Percentiles rank a stretch among this genome's conserved stretches.
These are phyloP conservation scores for Zenarchopterus dispar DNA, from an alignment of 2,797 vertebrate species.

Conservation along the genomic window DNA sequence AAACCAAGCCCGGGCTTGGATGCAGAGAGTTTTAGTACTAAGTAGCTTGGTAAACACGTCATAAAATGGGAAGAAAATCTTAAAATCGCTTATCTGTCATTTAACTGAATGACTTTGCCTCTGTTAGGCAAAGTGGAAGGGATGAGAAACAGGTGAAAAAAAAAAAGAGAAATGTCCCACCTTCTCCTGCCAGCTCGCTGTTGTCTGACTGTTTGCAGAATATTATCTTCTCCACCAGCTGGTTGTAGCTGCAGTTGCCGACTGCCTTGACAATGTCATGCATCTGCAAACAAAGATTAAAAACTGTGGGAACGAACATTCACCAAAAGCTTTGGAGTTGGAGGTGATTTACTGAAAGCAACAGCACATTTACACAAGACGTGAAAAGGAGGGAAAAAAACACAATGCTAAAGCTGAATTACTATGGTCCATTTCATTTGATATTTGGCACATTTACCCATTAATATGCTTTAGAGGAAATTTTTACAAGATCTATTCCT, in stretches of 20 bases:
- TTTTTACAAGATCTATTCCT: too few species aligned
- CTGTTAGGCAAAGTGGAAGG: not conserved
- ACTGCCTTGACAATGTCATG: slow-evolving; percentile 95
- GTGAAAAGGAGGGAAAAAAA: not conserved
- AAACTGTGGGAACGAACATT: slow-evolving; percentile 51
- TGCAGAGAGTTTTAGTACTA: not conserved
- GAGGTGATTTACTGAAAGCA: slow-evolving; percentile 8
- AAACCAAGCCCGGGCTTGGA: slow-evolving; percentile 19
- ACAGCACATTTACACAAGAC: slow-evolving; percentile 1
- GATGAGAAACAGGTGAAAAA: not conserved
- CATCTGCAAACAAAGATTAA: slow-evolving; percentile 82
- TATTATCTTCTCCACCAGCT: slow-evolving; percentile 99
- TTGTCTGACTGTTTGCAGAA: slow-evolving; percentile 96
- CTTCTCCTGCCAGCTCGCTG: slow-evolving; percentile 95
- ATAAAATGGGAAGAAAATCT: not conserved
- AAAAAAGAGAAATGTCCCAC: slow-evolving; percentile 75
- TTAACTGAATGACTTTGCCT: not conserved
- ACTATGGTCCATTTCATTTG: not conserved
- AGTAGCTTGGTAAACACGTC: not conserved
- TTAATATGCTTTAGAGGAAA: too few species aligned
- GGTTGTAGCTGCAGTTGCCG: slow-evolving; percentile 99
- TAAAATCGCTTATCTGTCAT: not conserved
- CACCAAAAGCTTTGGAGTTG: slow-evolving; percentile 9
- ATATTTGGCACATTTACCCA: too few species aligned
- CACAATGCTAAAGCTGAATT: not conserved